Evolutionary conservation across 2,113 vertebrate species (phyloP), one percentile per base, ranked within the genome.

Genomic region (Bubo bubo): DNA sequence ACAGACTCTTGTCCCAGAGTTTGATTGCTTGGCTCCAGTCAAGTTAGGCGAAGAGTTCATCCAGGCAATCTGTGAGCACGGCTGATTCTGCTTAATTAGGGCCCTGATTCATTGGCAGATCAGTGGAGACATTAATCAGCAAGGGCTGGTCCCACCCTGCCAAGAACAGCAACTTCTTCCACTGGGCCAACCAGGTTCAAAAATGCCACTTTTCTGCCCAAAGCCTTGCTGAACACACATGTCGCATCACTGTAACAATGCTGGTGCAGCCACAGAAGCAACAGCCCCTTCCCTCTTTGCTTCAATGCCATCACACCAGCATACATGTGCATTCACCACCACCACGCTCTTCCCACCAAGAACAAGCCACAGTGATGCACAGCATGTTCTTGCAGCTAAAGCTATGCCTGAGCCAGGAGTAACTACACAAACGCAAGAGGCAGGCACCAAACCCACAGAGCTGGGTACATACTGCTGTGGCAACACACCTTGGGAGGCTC

Each of bases 271-370:
- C 4, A 9, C 72, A 26, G 52, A 79, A 74, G 32, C 56, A 82
- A 75, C 23, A 75, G 19, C 17, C 37, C 43, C 50, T 70, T 75
- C 20, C 23, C 47, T 39, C 47, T 39, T 34, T 28, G 9, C 59
- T 74, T 28, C 10, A 19, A 30, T 6, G 28, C n/a, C 14, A 7
- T 55, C 68, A 63, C 1, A 2, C 4, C 0, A 0, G 22, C 0
- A 0, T 13, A 14, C 49, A 35, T 1, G 1, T 2, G 1, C 2
- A 2, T 9, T 47, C 68, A 41, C 19, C 41, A 32, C 50, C 43
- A 53, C 15, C 58, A 14, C 0, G 0, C 37, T 74, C 64, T 34
- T 63, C 37, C 32, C 32, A 66, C 26, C 0, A 0, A 55, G 68
- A 75, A 3, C 64, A 82, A 43, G 43, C 60, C 8, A 1, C 77